Conservation (phyloP, 2,113 vertebrate species). For the Podarcis muralis region DNA sequence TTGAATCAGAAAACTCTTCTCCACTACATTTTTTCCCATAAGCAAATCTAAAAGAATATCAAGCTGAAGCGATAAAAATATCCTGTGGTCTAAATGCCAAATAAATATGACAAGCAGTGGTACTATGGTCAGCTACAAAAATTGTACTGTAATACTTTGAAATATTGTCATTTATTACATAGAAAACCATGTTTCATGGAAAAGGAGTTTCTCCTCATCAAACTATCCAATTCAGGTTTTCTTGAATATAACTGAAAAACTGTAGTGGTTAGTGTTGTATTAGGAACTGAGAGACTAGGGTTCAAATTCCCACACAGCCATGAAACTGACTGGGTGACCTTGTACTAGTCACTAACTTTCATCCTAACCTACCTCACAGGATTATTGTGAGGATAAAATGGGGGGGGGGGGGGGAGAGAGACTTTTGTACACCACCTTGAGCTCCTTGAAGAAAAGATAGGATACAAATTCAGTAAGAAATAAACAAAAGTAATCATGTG, state of each 20-base stretch:
- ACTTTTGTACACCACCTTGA: too few species aligned
- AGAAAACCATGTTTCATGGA: slow-evolving; percentile 48
- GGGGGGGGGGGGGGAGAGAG: too few species aligned
- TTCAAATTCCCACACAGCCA: too few species aligned
- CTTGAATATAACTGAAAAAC: not conserved
- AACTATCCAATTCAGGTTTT: not conserved
- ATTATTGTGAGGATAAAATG: too few species aligned
- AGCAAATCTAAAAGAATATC: slow-evolving; percentile 25
- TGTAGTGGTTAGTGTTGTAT: too few species aligned
- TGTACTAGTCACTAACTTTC: too few species aligned
- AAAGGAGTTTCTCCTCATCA: slow-evolving; percentile 16
- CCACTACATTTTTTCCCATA: slow-evolving; percentile 38
- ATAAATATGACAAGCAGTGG: slow-evolving; percentile 62
- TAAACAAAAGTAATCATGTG: slow-evolving; percentile 43
- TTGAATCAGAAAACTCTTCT: slow-evolving; percentile 52
- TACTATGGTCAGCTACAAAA: slow-evolving; percentile 49
- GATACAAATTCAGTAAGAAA: too few species aligned
- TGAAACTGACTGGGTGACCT: too few species aligned
- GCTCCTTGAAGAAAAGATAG: too few species aligned
- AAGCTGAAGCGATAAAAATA: slow-evolving; percentile 17
- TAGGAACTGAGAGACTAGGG: too few species aligned
- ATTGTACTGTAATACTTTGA: slow-evolving; percentile 31
- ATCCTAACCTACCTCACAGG: too few species aligned
- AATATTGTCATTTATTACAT: slow-evolving; percentile 48
- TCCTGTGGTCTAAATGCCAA: not conserved